A percentile compares a stretch with the other conserved stretches of the same genome.
These are phyloP conservation scores for Oplegnathus fasciatus DNA, from an alignment of 2,113 vertebrate genomes.

Conservation along the genomic window DNA sequence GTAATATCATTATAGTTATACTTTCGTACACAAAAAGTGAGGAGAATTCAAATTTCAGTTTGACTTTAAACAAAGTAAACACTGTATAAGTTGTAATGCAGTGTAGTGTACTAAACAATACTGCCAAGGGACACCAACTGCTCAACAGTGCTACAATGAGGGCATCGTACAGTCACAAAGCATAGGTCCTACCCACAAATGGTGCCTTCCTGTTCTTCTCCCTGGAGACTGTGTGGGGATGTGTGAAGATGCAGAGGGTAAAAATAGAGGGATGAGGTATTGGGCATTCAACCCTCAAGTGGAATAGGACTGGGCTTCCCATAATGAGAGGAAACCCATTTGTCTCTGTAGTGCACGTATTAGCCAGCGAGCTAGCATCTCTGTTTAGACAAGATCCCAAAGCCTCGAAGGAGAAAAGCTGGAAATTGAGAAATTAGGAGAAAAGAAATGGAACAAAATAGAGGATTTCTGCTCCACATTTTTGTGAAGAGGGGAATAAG, in stretches of 20 bases:
- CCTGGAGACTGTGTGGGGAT: slow-evolving; percentile 47
- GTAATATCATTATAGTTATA: neutral
- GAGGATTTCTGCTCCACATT: slow-evolving; percentile 28
- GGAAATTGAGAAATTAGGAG: slow-evolving; percentile 24
- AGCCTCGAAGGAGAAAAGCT: slow-evolving; percentile 42
- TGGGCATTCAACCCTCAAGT: slow-evolving; percentile 47
- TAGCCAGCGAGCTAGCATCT: slow-evolving; percentile 47
- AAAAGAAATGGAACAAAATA: slow-evolving; percentile 16
- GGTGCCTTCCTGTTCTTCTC: slow-evolving; percentile 42
- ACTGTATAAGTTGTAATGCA: neutral
- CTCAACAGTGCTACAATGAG: slow-evolving; percentile 39
- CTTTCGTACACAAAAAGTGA: neutral
- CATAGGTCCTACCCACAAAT: slow-evolving; percentile 1
- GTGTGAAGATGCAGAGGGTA: slow-evolving; percentile 51
- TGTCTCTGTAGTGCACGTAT: slow-evolving; percentile 49
- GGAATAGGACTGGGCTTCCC: slow-evolving; percentile 55
- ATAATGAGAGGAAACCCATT: slow-evolving; percentile 50
- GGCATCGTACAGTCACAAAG: slow-evolving; percentile 40
- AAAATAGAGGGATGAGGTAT: slow-evolving; percentile 67
- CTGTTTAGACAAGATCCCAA: slow-evolving; percentile 49
- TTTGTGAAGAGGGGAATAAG: slow-evolving; percentile 33
- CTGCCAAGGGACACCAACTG: slow-evolving; percentile 21
- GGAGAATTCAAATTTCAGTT: neutral
- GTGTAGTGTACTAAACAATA: neutral
- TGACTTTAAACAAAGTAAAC: slow-evolving; percentile 14